A percentile compares a stretch with the other conserved stretches of the same genome.
Conservation (phyloP, 1,140 invertebrate species). For the Drosophila insularis region DNA sequence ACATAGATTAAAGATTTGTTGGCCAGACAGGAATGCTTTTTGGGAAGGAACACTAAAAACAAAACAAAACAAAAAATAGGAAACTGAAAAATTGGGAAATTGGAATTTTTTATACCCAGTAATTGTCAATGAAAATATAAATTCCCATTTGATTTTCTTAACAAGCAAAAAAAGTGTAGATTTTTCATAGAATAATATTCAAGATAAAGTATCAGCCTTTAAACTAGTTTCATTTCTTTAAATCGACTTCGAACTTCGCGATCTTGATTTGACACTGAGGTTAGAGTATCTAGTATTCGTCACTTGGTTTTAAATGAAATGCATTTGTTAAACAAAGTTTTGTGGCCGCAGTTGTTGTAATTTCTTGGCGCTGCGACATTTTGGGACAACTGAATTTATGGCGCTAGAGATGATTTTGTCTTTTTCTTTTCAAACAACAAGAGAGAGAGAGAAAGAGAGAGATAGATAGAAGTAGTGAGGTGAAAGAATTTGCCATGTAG, state of each 20-base stretch:
- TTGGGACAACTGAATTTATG: slow-evolving; percentile 68
- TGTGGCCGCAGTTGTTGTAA: slow-evolving; percentile 19
- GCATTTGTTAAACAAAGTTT: neutral
- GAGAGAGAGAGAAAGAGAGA: neutral
- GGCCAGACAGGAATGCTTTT: slow-evolving; percentile 68
- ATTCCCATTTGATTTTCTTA: too few relatives aligned
- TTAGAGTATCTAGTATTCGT: neutral
- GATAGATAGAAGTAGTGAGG: too few relatives aligned
- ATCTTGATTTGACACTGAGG: neutral
- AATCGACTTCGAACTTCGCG: too few relatives aligned
- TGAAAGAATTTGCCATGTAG: slow-evolving; percentile 28
- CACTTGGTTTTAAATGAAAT: slow-evolving; percentile 2
- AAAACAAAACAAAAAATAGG: slow-evolving; percentile 33
- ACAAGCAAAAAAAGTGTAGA: neutral
- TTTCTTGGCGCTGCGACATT: slow-evolving; percentile 46
- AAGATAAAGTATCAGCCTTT: too few relatives aligned
- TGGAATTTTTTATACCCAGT: slow-evolving; percentile 24
- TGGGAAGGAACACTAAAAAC: slow-evolving; percentile 34
- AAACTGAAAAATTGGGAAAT: slow-evolving; percentile 48
- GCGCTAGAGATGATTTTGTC: slow-evolving; percentile 29
- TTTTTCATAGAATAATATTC: too few relatives aligned
- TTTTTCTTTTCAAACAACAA: neutral
- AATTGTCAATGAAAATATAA: neutral
- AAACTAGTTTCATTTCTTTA: too few relatives aligned
- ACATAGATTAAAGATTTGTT: slow-evolving; percentile 24